Percentiles rank a stretch among this genome's conserved stretches.
phyloP scores from a whole-genome alignment of 2,797 vertebrate species.

The Tolypeutes matacus region DNA sequence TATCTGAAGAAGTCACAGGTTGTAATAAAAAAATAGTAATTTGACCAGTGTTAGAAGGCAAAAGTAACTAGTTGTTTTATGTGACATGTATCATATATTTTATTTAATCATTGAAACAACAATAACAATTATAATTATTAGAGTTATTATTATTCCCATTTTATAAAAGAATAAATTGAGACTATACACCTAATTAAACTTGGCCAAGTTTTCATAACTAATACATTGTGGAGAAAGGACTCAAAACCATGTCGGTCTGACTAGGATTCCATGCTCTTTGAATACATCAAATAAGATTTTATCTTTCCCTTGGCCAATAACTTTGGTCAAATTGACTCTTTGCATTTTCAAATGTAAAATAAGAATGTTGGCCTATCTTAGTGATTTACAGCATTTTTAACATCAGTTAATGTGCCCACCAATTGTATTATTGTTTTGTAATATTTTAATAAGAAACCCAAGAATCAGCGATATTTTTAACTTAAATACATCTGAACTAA shows the following conservation, averaged over 20 bases:
- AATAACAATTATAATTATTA: neutral
- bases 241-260: neutral
- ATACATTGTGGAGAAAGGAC: neutral
- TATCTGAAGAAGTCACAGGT: neutral
- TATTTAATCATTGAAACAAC: neutral
- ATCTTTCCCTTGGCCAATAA: neutral
- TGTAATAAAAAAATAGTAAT: neutral
- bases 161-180: neutral
- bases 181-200: neutral
- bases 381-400: neutral
- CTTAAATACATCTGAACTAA: constrained; percentile 9
- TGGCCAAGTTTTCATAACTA: constrained; percentile 6
- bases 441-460: neutral
- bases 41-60: neutral
- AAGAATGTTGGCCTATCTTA: neutral
- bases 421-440: neutral
- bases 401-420: neutral
- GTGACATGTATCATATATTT: neutral
- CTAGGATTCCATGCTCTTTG: neutral
- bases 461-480: constrained; percentile 2
- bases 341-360: neutral
- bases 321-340: neutral
- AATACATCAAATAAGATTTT: neutral
- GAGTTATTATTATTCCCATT: neutral
- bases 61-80: neutral